These are phyloP conservation scores for Cataglyphis cursor DNA, from an alignment of 2,888 invertebrate genomes.

Conservation along the genomic window DNA sequence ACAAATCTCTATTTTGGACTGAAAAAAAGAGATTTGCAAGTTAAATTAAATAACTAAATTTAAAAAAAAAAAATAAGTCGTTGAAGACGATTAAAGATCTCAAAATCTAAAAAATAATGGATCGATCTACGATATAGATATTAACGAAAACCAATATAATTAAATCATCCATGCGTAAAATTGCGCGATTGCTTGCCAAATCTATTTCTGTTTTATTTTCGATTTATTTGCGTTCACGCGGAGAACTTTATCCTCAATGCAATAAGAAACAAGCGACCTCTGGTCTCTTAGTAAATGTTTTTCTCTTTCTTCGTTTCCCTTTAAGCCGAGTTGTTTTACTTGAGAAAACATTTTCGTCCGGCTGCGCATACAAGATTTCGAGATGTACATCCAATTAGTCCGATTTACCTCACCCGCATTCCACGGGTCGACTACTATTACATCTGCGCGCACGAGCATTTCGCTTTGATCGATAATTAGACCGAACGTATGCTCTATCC, in stretches of 20 bases:
- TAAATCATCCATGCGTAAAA: not conserved
- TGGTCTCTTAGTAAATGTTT: not conserved
- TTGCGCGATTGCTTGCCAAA: not conserved
- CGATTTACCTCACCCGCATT: slow-evolving; percentile 46
- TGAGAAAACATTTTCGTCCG: slow-evolving; percentile 60
- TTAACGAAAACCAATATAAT: not conserved
- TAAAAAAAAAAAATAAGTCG: not conserved
- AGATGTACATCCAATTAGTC: slow-evolving; percentile 69
- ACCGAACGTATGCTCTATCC: slow-evolving; percentile 62
- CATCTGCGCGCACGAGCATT: slow-evolving; percentile 47
- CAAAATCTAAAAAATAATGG: not conserved
- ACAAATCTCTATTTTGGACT: not conserved
- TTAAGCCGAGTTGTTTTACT: slow-evolving; percentile 28
- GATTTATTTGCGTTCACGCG: slow-evolving; percentile 21
- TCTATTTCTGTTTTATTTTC: slow-evolving; percentile 19
- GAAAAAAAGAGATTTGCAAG: not conserved
- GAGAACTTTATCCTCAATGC: not conserved
- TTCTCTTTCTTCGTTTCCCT: slow-evolving; percentile 22
- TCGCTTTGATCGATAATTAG: slow-evolving; percentile 79
- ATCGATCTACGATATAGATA: not conserved
- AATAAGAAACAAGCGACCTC: not conserved
- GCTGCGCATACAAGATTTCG: slow-evolving; percentile 55
- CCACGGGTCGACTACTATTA: slow-evolving; percentile 45
- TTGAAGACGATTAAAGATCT: not conserved
- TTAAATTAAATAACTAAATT: not conserved